Base-by-base conservation (phyloP, 2,797 vertebrate species). In the Erpetoichthys calabaricus region DNA sequence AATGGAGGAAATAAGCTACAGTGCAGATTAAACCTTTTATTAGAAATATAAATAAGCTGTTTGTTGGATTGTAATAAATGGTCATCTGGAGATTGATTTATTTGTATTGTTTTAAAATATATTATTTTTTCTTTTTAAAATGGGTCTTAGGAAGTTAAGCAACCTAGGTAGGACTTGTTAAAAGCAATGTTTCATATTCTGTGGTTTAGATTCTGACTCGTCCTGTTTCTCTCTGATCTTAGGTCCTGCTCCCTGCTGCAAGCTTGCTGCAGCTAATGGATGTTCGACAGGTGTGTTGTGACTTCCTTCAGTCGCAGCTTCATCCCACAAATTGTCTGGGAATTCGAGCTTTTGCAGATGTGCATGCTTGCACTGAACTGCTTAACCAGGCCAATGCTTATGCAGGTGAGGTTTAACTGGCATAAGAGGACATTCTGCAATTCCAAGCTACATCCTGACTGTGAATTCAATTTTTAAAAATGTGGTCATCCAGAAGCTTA, bases 251-350 rank as follows among this genome's bases (percentile, higher is more conserved):
- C 59, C 91, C 92, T 6, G 92, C 94, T 59, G 91, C 92, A 60
- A 91, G 94, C 47, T 83, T 98, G 66, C 75, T 98, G 60, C 93
- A 97, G 70, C 61, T 97, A 72, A 92, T 93, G 91, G 94, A 96
- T 2, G 94, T 98, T 3, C 84, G 91, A 41, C 90, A 92, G 71
- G 89, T 91, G 65, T 97, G 93, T 66, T 98, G 94, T 46, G 91
- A 98, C 71, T 97, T 98, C 70, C 84, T 98, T n/a, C 92, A 94
- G 59, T 87, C 91, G 56, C 92, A 98, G 82, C 79, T 98, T 62
- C 94, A 97, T 57, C 86, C 93, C 69, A 87, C 89, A 1, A 98
- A 98, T 74, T 98, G 94, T 79, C 82, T 97, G 63, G 94, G 94
- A 60, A 98, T 98, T 75, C 83, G 92, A 3, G 91, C 88, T 0